Evolutionary conservation across 2,888 invertebrate genomes (phyloP).

Genomic region (Acronicta psi): DNA sequence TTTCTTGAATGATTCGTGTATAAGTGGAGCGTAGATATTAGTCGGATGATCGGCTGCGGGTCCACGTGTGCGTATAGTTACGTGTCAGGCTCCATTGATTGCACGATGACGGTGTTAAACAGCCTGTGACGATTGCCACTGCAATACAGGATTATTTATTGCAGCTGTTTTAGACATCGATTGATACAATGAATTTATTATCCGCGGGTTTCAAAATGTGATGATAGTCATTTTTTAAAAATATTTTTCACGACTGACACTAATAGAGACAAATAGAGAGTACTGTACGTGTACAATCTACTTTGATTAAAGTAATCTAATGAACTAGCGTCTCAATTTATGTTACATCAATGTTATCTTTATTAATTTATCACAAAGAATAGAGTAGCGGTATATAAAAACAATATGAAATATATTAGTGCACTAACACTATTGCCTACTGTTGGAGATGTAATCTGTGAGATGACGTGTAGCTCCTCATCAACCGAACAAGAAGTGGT

Average conservation of each 20-base stretch:
- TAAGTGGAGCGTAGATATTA: conserved; percentile 77
- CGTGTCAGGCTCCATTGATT: conserved; percentile 75
- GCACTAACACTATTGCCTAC: conserved; percentile 52
- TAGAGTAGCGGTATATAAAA: conserved; percentile 57
- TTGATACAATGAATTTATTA: conserved; percentile 47
- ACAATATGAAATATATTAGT: conserved; percentile 58
- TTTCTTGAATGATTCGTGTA: conserved; percentile 76
- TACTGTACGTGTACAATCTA: conserved; percentile 8
- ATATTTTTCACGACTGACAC: conserved; percentile 2
- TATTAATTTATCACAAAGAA: conserved; percentile 59
- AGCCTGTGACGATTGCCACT: conserved; percentile 66
- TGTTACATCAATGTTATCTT: conserved; percentile 50
- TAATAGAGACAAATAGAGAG: too few species aligned
- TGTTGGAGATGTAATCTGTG: conserved; percentile 64
- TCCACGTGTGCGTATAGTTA: conserved; percentile 70
- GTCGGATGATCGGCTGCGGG: conserved; percentile 66
- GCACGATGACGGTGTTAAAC: conserved; percentile 66
- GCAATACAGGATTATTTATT: conserved; percentile 59
- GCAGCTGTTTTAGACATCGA: conserved; percentile 50
- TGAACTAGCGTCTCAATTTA: conserved; percentile 34
- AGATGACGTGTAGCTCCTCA: conserved; percentile 58
- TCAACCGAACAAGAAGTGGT: conserved; percentile 39
- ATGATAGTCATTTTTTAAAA: conserved; percentile 12
- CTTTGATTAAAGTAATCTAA: conserved; percentile 31
- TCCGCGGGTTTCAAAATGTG: conserved; percentile 29